Base-by-base conservation (phyloP, 37 sponge, comb jelly and placozoan species). In the Haliclona indistincta region DNA sequence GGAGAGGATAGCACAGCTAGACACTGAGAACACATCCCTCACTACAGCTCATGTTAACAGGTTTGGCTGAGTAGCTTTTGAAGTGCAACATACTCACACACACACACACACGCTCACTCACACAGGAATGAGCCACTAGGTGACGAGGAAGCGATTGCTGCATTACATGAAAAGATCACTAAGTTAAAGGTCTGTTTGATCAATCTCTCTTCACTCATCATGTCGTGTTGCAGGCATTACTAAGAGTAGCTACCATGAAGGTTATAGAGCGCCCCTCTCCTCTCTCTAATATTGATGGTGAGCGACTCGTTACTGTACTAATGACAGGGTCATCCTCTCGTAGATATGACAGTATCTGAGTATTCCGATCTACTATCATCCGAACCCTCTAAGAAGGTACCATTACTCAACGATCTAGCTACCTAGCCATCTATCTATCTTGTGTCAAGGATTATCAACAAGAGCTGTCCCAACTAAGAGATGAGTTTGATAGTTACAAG, bases 401-500 rank as follows among this genome's bases (percentile, higher is more conserved):
- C n/a, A n/a, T n/a, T n/a, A n/a, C n/a, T n/a, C n/a, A n/a, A n/a
- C n/a, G n/a, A n/a, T n/a, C n/a, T n/a, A n/a, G n/a, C n/a, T n/a
- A n/a, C 17, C 17, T 11, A 11, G 17, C 17, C 52, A 49, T 49
- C 17, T 49, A 49, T 58, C 60, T 17, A 32, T 58, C 45, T 7
- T 8, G 22, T 32, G 25, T 37, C 26, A 42, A 79, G 89, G 71
- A 78, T 1, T 87, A 71, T 43, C 71, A 87, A 42, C 75, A 77
- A 28, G 89, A 88, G 49, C 32, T 88, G 43, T 55, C 41, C 22
- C 78, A 88, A 74, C 45, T 88, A 62, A 81, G 65, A 66, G 78
- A 82, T 5, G 89, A 88, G 68, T 88, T 88, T 82, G 83, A 88
- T 32, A 43, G 54, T n/a, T 88, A 83, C 69, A 88, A 88, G 56